phyloP scores from a whole-genome alignment of 2,797 vertebrate genomes.

The Leontopithecus rosalia region DNA sequence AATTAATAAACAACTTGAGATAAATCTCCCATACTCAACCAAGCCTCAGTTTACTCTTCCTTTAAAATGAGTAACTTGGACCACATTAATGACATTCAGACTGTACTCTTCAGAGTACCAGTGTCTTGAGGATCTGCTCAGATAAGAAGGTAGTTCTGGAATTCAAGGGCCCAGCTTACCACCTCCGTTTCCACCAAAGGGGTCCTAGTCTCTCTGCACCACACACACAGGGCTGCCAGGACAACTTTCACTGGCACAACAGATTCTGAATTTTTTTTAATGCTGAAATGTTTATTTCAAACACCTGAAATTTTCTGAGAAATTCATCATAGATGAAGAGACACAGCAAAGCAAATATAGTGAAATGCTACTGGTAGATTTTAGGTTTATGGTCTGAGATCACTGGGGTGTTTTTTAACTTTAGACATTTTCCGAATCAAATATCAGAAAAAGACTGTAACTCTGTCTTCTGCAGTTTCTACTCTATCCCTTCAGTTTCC shows the following conservation, averaged over 20 bases:
- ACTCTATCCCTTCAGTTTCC: no score
- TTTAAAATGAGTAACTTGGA: background rate
- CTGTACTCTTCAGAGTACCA: background rate
- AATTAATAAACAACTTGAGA: background rate
- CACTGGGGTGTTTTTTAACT: background rate
- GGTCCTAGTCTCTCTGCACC: background rate
- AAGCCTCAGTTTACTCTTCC: background rate
- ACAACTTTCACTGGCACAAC: background rate
- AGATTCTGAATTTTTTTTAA: background rate
- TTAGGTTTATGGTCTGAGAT: background rate
- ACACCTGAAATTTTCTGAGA: background rate
- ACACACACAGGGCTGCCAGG: accelerated
- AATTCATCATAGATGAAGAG: background rate
- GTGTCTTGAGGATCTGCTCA: background rate
- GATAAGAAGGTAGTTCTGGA: background rate
- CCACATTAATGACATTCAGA: background rate
- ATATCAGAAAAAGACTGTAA: background rate
- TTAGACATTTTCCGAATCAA: background rate
- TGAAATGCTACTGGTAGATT: background rate
- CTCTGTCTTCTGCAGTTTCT: background rate
- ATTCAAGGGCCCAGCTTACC: background rate
- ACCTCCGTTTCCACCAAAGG: background rate
- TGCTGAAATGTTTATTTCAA: accelerated
- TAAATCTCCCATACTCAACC: background rate
- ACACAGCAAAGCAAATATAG: no score